Evolutionary conservation across 2,888 invertebrate species (phyloP).

Genomic region (Psylliodes chrysocephalus): DNA sequence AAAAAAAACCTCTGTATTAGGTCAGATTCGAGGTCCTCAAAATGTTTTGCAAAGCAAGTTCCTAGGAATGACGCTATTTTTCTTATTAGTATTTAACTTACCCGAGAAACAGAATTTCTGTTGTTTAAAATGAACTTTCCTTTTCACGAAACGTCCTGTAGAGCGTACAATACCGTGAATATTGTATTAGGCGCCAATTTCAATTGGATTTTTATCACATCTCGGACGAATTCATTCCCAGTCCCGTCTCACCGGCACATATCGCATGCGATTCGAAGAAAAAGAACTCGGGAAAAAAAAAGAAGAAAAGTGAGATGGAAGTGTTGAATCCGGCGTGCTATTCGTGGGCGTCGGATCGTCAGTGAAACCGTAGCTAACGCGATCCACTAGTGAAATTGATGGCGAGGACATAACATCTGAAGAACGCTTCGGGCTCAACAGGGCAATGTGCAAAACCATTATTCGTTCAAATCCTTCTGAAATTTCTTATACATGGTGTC

Average conservation of each 20-base stretch:
- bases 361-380: constrained; percentile 15
- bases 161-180: no score
- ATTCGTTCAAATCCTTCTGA: no score
- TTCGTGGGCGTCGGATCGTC: constrained; percentile 21
- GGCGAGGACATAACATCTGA: constrained; percentile 7
- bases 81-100: no score
- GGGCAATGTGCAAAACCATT: no score
- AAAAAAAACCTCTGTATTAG: no score
- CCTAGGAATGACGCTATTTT: no score
- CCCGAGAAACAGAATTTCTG: no score
- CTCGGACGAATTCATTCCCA: background rate
- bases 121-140: no score
- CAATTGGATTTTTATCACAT: background rate
- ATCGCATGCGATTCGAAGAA: background rate
- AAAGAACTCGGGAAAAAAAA: constrained; percentile 4
- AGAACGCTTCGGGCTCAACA: background rate
- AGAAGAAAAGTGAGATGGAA: constrained; percentile 12
- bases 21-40: no score
- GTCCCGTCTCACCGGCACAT: background rate
- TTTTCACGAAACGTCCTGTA: no score
- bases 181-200: background rate
- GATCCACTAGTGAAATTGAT: constrained; percentile 7
- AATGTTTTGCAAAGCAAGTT: no score
- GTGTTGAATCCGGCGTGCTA: constrained; percentile 21
- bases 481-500: no score